Base-by-base conservation (phyloP, 2,797 vertebrate genomes). In the Psittacula echo region DNA sequence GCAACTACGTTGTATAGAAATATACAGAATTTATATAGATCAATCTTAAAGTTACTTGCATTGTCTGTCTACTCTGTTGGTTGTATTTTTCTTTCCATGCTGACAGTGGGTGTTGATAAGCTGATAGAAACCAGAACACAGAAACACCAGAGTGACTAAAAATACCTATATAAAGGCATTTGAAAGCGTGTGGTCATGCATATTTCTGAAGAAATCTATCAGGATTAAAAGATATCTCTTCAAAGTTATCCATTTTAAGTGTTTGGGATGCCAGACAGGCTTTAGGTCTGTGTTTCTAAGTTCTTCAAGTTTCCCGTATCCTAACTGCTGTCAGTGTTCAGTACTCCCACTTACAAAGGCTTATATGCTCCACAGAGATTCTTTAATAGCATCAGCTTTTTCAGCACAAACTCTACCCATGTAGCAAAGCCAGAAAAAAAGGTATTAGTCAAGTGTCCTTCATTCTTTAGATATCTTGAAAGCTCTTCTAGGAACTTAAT, bases 121-220 rank as follows among this genome's bases (percentile, higher is more conserved):
- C 15, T 93, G 81, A 71, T 17, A 76, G 64, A 90, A 94, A 79
- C 13, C 80, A 67, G 60, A 84, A 41, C 37, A 37, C 8, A 27
- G 22, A n/a, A 86, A 79, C 16, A 60, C 2, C 5, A 32, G 9
- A 85, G 24, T 17, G 70, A 76, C n/a, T 34, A 56, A 79, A 94
- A 67, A 37, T 79, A 3, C 10, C 81, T 27, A 19, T 77, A 67
- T 48, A 93, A 79, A 89, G 64, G 9, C 32, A 60, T 71, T 67
- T 51, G 18, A 68, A 95, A 82, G 17, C 13, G 74, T 76, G 37
- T 47, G 1, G 8, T 67, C 68, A 30, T 34, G 7, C 19, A 48
- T 45, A 82, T 89, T 92, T 93, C 44, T 86, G 37, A 82, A 90
- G 44, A 90, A 85, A 87, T 88, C 22, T 73, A 20, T 37, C 30